phyloP scores from a whole-genome alignment of 2,888 invertebrate genomes.

The Himalopsyche anomala region DNA sequence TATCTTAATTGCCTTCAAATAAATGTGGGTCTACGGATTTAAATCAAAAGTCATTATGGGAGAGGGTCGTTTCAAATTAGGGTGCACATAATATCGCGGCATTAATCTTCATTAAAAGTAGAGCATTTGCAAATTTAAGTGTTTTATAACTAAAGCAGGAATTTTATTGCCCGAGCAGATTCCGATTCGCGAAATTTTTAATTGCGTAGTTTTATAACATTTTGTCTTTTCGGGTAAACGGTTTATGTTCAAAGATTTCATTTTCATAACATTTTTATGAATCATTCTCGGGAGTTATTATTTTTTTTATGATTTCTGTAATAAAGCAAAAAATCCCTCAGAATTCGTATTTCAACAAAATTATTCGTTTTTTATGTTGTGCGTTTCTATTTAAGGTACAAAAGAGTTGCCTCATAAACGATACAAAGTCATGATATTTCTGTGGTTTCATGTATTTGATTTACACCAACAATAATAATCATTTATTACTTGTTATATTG shows the following conservation, averaged over 20 bases:
- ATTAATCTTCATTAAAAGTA: slow-evolving; percentile 40
- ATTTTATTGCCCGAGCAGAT: slow-evolving; percentile 33
- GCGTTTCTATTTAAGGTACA: too few relatives aligned
- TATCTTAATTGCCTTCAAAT: slow-evolving; percentile 43
- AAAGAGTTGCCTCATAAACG: too few relatives aligned
- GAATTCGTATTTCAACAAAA: too few relatives aligned
- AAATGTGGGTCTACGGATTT: slow-evolving; percentile 40
- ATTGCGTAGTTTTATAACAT: slow-evolving; percentile 17
- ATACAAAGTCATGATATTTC: too few relatives aligned
- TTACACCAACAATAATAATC: neutral
- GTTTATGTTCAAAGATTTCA: neutral
- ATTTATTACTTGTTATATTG: neutral
- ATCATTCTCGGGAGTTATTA: neutral
- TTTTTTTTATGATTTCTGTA: neutral
- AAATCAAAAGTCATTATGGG: slow-evolving; percentile 41
- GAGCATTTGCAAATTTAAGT: slow-evolving; percentile 35
- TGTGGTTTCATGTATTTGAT: neutral
- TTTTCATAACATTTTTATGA: slow-evolving; percentile 24
- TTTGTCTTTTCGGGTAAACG: slow-evolving; percentile 9
- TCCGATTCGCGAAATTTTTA: neutral
- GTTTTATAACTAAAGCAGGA: slow-evolving; percentile 33
- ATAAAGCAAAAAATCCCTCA: too few relatives aligned
- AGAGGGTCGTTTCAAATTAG: slow-evolving; percentile 36
- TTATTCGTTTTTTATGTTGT: too few relatives aligned
- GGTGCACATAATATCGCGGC: slow-evolving; percentile 34